Evolutionary conservation across 2,113 vertebrate genomes (phyloP).

Genomic region (Hyperopisus bebe): DNA sequence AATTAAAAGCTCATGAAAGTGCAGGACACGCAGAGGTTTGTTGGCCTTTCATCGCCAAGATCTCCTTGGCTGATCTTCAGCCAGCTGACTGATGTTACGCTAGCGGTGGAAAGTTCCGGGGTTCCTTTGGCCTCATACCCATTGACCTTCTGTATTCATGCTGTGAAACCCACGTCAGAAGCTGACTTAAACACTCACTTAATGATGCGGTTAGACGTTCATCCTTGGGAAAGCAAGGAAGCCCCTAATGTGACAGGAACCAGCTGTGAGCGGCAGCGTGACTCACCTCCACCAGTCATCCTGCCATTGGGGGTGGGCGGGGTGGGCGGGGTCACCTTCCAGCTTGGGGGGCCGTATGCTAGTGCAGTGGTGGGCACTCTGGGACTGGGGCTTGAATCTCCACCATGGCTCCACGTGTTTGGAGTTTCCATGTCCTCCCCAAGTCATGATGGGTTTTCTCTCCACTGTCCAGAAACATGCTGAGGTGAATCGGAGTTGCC

Average conservation of each 20-base stretch:
- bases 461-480: background rate
- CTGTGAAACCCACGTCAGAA: background rate
- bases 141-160: background rate
- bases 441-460: background rate
- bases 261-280: background rate
- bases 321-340: background rate
- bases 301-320: background rate
- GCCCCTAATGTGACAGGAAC: background rate
- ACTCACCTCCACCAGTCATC: background rate
- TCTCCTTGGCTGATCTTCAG: background rate
- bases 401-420: background rate
- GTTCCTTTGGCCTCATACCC: background rate
- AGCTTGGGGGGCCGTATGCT: background rate
- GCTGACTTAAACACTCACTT: background rate
- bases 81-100: background rate
- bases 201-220: background rate
- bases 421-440: background rate
- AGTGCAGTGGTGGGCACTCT: background rate
- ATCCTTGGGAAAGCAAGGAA: background rate
- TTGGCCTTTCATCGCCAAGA: background rate
- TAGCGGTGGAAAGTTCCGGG: background rate
- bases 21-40: background rate
- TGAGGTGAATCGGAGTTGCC: background rate
- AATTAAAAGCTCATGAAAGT: background rate
- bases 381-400: background rate